A percentile compares a stretch with the other conserved stretches of the same genome.
Evolutionary conservation across 2,113 vertebrate genomes (phyloP).

Genomic region (Mus spicilegus): DNA sequence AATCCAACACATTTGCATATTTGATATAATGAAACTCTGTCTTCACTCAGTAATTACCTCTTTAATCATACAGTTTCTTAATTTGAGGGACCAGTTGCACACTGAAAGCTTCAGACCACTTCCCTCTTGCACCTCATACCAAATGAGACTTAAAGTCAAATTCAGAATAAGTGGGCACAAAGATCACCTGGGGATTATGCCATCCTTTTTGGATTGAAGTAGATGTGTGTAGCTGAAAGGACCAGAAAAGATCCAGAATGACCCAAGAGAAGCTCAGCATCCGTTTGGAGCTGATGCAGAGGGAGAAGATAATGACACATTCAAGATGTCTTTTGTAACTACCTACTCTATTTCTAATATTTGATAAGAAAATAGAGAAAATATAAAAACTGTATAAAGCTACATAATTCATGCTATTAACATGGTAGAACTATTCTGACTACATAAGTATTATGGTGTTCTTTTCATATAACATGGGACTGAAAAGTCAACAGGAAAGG

Average conservation of each 20-base stretch:
- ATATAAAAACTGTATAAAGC: neutral
- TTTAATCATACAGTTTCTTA: slow-evolving; percentile 55
- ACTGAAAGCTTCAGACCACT: slow-evolving; percentile 40
- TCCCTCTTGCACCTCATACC: neutral
- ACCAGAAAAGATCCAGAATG: neutral
- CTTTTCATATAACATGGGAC: neutral
- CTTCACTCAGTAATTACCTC: neutral
- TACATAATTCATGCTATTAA: neutral
- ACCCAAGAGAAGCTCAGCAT: neutral
- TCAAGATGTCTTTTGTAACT: neutral
- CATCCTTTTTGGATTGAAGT: neutral
- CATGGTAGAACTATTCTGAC: neutral
- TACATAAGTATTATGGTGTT: neutral
- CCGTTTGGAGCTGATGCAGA: neutral
- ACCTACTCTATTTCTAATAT: neutral
- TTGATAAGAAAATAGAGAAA: neutral
- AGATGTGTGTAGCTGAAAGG: neutral
- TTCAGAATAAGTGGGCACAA: neutral
- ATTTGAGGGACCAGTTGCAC: slow-evolving; percentile 46
- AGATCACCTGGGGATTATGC: neutral
- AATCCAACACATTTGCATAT: neutral
- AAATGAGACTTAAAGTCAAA: neutral
- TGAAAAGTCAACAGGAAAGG: neutral
- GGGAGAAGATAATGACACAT: neutral
- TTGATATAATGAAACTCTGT: neutral